These are phyloP conservation scores for Phyllopteryx taeniolatus DNA, from an alignment of 2,113 vertebrate genomes.

Conservation along the genomic window DNA sequence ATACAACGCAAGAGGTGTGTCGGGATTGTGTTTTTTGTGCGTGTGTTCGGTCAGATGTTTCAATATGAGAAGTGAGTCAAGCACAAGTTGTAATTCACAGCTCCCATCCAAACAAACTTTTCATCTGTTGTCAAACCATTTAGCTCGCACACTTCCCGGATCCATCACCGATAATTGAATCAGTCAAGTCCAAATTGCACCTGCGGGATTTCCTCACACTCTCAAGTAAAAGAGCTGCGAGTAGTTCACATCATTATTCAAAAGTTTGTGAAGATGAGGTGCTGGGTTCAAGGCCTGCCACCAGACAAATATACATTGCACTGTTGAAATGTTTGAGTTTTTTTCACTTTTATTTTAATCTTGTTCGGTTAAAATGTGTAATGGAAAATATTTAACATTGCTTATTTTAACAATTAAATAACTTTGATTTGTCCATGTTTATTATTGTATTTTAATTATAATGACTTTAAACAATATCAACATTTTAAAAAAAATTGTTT, in stretches of 20 bases:
- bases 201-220: neutral
- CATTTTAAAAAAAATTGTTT: too few relatives aligned
- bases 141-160: neutral
- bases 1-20: too few relatives aligned
- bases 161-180: slow-evolving; percentile 1
- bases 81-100: neutral
- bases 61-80: too few relatives aligned
- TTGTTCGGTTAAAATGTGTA: too few relatives aligned
- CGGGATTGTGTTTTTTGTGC: neutral
- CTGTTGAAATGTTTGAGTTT: too few relatives aligned
- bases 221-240: neutral
- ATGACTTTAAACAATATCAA: too few relatives aligned
- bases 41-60: neutral
- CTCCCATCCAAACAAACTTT: neutral
- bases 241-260: neutral
- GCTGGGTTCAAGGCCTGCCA: neutral
- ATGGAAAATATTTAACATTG: too few relatives aligned
- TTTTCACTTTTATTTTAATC: too few relatives aligned
- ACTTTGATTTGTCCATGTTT: too few relatives aligned
- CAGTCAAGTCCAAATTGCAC: neutral
- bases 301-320: too few relatives aligned
- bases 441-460: too few relatives aligned
- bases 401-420: too few relatives aligned
- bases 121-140: neutral
- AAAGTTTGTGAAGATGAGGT: neutral